A percentile compares a stretch with the other conserved stretches of the same genome.
These are phyloP conservation scores for Drosophila niveifrons DNA, from an alignment of 2,888 invertebrate genomes.

Conservation along the genomic window DNA sequence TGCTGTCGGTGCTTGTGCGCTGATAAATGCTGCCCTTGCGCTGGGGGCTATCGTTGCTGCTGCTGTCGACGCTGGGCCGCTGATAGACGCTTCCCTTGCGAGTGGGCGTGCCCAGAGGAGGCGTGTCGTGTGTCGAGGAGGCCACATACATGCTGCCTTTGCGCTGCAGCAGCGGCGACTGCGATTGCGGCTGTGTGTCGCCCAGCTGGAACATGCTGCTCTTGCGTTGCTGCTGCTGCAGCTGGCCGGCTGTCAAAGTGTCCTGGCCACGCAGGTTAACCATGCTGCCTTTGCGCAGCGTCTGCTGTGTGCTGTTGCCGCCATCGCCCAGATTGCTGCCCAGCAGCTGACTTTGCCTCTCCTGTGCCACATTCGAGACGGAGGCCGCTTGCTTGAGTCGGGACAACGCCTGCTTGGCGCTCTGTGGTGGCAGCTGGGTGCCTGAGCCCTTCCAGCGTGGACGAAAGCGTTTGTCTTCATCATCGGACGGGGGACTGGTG, in stretches of 20 bases:
- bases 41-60: slow-evolving; percentile 47
- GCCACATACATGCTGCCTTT: slow-evolving; percentile 74
- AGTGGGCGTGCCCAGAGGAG: slow-evolving; percentile 57
- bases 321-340: slow-evolving; percentile 41
- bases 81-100: slow-evolving; percentile 71
- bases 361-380: slow-evolving; percentile 82
- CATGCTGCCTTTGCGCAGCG: slow-evolving; percentile 77
- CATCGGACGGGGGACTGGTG: slow-evolving; percentile 87
- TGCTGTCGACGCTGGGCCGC: slow-evolving; percentile 52
- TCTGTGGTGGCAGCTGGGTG: slow-evolving; percentile 76
- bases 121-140: slow-evolving; percentile 47
- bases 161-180: slow-evolving; percentile 42
- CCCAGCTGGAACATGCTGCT: slow-evolving; percentile 74
- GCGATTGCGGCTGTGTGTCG: slow-evolving; percentile 31
- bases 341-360: slow-evolving; percentile 62
- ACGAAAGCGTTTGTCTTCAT: slow-evolving; percentile 84
- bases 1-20: slow-evolving; percentile 24
- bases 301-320: slow-evolving; percentile 46
- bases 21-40: slow-evolving; percentile 65
- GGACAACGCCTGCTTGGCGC: slow-evolving; percentile 82
- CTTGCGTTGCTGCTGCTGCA: slow-evolving; percentile 65
- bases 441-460: slow-evolving; percentile 85
- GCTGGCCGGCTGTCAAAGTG: slow-evolving; percentile 23
- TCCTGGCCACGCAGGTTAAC: slow-evolving; percentile 68
- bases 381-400: slow-evolving; percentile 83